Base-by-base conservation (phyloP, 2,113 vertebrate species). In the Cynocephalus volans region DNA sequence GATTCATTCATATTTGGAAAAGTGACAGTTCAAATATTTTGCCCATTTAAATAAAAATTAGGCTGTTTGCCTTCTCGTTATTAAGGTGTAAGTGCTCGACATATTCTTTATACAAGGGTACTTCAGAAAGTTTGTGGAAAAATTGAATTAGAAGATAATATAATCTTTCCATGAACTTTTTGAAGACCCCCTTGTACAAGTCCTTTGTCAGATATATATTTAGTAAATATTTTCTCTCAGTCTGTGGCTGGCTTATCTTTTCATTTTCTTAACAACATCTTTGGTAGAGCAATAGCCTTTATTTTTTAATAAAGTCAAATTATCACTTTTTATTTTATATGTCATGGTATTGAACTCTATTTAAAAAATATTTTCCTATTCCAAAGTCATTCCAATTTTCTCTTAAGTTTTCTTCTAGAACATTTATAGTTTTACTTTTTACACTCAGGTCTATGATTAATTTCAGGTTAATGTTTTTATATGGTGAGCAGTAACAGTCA, bases 1-100 rank as follows among this genome's bases (percentile, higher is more conserved):
- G 17, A 90, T 82, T 93, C 50, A 64, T 73, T 67, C 41, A 23
- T 60, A 23, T 76, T 97, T 92, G 79, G 72, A 54, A 96, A 93
- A 58, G 48, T 84, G 14, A 54, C 11, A 81, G 1, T n/a, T 41
- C n/a, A 64, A n/a, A 50, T 88, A 41, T 84, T 82, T 92, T 87
- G n/a, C 6, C 19, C 81, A 86, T 69, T 50, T 31, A 75, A 50
- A 69, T 45, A 75, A 82, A 64, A 69, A 5, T 36, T 54, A 56
- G 1, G 36, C 52, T 72, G 5, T 82, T 88, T 91, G 15, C 45
- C 24, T 88, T 85, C 85, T 89, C 36, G 45, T 80, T 92, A 64
- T 77, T 67, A 24, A 79, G n/a, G 4, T 26, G 5, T 95, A 70
- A n/a, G 80, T 79, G 18, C 50, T 69, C 77, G 41, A 76, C 62